These are phyloP conservation scores for Leptinotarsa lineolata DNA, from an alignment of 1,140 invertebrate species.

Conservation along the genomic window DNA sequence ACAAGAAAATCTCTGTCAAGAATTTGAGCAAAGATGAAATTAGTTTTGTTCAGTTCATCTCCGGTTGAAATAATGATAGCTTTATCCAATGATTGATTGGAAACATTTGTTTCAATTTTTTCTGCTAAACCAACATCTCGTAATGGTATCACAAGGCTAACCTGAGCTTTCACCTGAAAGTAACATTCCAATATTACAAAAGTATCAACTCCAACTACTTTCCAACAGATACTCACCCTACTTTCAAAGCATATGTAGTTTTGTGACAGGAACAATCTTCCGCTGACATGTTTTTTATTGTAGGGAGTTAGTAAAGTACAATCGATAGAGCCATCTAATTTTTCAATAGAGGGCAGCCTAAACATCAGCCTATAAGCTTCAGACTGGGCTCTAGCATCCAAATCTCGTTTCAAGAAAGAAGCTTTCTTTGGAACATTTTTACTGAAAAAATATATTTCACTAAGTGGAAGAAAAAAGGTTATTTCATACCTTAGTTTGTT, in stretches of 20 bases:
- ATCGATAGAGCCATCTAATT: slow-evolving; percentile 89
- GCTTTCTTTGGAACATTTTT: slow-evolving; percentile 86
- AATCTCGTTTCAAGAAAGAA: slow-evolving; percentile 88
- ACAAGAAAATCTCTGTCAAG: slow-evolving; percentile 87
- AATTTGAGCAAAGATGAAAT: slow-evolving; percentile 89
- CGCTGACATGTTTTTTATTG: slow-evolving; percentile 86
- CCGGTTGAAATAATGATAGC: slow-evolving; percentile 85
- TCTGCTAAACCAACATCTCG: slow-evolving; percentile 77
- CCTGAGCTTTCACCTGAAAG: slow-evolving; percentile 77
- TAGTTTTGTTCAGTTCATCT: slow-evolving; percentile 72
- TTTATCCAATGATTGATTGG: slow-evolving; percentile 68
- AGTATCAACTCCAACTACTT: neutral
- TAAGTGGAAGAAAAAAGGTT: neutral
- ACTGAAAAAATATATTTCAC: slow-evolving; percentile 54
- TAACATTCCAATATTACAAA: neutral
- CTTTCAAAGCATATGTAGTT: slow-evolving; percentile 97
- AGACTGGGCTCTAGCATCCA: slow-evolving; percentile 92
- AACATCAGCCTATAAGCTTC: slow-evolving; percentile 84
- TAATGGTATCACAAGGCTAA: slow-evolving; percentile 87
- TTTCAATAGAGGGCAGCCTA: slow-evolving; percentile 83
- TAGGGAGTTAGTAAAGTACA: slow-evolving; percentile 95
- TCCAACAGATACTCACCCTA: slow-evolving; percentile 66
- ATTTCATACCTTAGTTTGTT: slow-evolving; percentile 73
- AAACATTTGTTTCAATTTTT: slow-evolving; percentile 69
- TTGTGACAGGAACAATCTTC: slow-evolving; percentile 89